phyloP scores from a whole-genome alignment of 2,888 invertebrate species.

The Heteromurus nitidus region DNA sequence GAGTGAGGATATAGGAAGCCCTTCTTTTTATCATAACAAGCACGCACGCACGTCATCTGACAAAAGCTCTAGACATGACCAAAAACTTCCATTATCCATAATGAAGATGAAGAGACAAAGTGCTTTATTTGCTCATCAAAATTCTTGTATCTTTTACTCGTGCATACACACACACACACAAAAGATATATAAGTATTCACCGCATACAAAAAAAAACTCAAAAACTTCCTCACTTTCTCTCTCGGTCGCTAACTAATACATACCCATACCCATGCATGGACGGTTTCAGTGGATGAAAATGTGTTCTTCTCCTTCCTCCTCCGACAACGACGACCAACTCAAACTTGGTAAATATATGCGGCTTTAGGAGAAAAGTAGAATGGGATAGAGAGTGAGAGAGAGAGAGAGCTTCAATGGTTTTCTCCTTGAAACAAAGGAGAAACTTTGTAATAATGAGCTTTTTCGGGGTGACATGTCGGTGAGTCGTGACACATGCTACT shows the following conservation, averaged over 20 bases:
- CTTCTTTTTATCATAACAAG: slow-evolving; percentile 2
- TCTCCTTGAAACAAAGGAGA: slow-evolving; percentile 6
- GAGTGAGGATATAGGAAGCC: no score
- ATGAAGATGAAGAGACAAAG: slow-evolving; percentile 32
- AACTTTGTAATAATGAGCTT: slow-evolving; percentile 44
- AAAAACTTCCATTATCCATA: slow-evolving; percentile 27
- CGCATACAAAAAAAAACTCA: no score
- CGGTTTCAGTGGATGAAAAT: no score
- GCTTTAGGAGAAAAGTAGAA: no score
- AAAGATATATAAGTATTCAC: neutral
- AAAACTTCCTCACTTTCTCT: no score
- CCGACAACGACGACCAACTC: no score
- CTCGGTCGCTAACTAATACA: no score
- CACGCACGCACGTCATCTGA: slow-evolving; percentile 23
- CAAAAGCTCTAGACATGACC: slow-evolving; percentile 8
- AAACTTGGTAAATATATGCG: no score
- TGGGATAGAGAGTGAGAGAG: no score
- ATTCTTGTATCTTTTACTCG: slow-evolving; percentile 15
- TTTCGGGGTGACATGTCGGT: slow-evolving; percentile 29
- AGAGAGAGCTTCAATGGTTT: neutral
- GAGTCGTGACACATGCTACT: slow-evolving; percentile 37
- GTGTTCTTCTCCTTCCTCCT: no score
- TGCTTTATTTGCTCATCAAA: slow-evolving; percentile 36
- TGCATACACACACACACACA: neutral
- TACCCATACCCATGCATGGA: no score